A percentile compares a stretch with the other conserved stretches of the same genome.
These are phyloP conservation scores for Chironomus riparius DNA, from an alignment of 2,888 invertebrate species.

Conservation along the genomic window DNA sequence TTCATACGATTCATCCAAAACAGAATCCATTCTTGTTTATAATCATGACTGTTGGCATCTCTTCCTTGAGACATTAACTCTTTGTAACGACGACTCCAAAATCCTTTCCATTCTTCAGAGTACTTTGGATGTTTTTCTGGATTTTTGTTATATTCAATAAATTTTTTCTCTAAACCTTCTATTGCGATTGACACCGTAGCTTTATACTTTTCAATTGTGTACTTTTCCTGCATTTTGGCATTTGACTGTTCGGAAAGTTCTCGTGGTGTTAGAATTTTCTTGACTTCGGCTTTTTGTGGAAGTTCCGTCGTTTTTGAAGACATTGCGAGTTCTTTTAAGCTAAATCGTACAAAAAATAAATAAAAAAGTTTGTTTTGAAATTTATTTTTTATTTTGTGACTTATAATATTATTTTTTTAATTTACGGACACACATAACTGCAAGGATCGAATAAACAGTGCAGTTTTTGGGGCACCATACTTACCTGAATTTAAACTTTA, in stretches of 20 bases:
- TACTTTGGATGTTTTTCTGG: slow-evolving; percentile 84
- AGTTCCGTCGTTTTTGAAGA: no score
- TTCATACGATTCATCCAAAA: slow-evolving; percentile 78
- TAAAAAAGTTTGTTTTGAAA: no score
- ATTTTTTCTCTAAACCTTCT: slow-evolving; percentile 50
- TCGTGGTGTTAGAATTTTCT: slow-evolving; percentile 37
- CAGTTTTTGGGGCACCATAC: no score
- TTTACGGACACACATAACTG: no score
- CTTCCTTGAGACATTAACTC: slow-evolving; percentile 57
- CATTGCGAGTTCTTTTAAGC: no score
- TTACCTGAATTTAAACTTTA: no score
- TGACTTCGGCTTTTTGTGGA: neutral
- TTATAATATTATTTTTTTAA: no score
- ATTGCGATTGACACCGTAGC: slow-evolving; percentile 39
- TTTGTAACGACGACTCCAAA: slow-evolving; percentile 77
- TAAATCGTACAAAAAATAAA: no score
- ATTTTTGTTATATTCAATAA: slow-evolving; percentile 69
- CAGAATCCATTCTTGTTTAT: slow-evolving; percentile 80
- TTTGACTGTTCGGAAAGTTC: slow-evolving; percentile 39
- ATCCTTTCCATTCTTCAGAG: slow-evolving; percentile 82
- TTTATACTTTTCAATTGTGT: slow-evolving; percentile 48
- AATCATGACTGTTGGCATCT: slow-evolving; percentile 71
- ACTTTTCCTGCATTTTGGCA: slow-evolving; percentile 43
- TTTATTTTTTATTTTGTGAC: no score
- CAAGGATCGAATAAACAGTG: no score